A percentile compares a stretch with the other conserved stretches of the same genome.
Evolutionary conservation across 2,113 vertebrate species (phyloP).

Genomic region (Macaca nemestrina): DNA sequence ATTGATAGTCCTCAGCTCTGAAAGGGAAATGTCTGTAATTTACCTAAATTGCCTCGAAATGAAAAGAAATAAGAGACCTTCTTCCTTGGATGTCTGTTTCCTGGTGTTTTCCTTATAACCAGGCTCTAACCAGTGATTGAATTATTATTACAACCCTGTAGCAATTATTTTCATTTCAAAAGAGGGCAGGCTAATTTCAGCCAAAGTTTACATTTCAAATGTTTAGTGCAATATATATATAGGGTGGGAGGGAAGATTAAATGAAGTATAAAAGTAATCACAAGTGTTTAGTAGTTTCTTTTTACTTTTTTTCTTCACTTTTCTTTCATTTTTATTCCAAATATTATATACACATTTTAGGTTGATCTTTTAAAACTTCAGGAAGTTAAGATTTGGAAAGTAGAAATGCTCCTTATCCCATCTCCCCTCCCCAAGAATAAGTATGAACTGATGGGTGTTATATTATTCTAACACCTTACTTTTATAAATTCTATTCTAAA

Average conservation of each 20-base stretch:
- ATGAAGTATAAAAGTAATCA: constrained; percentile 2
- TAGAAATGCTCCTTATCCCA: not conserved
- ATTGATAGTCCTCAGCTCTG: constrained; percentile 37
- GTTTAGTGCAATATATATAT: not conserved
- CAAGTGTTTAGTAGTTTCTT: not conserved
- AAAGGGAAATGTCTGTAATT: constrained; percentile 69
- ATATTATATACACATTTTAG: not conserved
- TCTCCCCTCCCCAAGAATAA: not conserved
- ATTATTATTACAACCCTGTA: constrained; percentile 2
- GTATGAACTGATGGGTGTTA: not conserved
- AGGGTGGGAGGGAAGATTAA: not conserved
- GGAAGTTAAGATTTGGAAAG: not conserved
- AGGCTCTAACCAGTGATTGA: constrained; percentile 23
- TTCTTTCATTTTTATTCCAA: constrained; percentile 14
- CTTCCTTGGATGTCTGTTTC: constrained; percentile 48
- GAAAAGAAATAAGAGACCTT: constrained; percentile 64
- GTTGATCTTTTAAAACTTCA: not conserved
- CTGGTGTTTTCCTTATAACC: constrained; percentile 54
- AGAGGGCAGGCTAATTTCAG: constrained; percentile 43
- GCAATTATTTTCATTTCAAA: constrained; percentile 56
- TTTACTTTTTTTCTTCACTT: not conserved
- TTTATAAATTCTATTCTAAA: constrained; percentile 26
- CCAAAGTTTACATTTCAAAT: constrained; percentile 47
- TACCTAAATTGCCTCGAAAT: constrained; percentile 65
- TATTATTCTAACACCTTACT: not conserved